Percentiles rank a stretch among this genome's conserved stretches.
Conservation (phyloP, 1,140 invertebrate genomes). For the Caenorhabditis brenneri region DNA sequence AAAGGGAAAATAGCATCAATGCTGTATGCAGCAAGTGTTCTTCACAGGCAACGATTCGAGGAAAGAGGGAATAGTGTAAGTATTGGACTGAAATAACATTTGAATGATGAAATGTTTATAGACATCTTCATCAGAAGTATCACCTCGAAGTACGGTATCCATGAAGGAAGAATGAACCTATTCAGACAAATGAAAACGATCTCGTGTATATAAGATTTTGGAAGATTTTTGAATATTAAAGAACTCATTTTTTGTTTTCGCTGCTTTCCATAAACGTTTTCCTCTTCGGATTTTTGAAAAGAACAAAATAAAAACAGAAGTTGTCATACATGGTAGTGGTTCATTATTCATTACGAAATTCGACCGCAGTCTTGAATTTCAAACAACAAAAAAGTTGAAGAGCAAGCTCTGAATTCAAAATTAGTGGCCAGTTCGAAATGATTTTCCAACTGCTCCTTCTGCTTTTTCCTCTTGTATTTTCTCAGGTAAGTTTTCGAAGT, state of each 20-base stretch:
- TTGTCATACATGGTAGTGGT: too few species aligned
- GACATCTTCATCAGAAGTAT: not conserved
- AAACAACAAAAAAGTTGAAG: not conserved
- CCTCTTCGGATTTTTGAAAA: not conserved
- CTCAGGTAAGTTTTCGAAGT: not conserved
- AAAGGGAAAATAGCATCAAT: constrained; percentile 39
- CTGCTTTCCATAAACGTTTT: not conserved
- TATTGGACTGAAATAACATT: not conserved
- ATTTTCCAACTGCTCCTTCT: not conserved
- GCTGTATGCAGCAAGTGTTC: constrained; percentile 40
- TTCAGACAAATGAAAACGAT: not conserved
- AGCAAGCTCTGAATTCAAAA: not conserved
- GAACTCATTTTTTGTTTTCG: not conserved
- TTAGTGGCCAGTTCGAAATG: not conserved
- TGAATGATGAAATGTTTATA: not conserved
- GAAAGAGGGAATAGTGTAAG: constrained; percentile 1
- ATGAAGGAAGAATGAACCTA: not conserved
- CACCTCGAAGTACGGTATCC: not conserved
- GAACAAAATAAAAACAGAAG: too few species aligned
- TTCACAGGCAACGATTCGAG: constrained; percentile 43
- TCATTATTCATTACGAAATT: not conserved
- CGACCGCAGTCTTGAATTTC: not conserved
- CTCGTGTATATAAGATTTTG: not conserved
- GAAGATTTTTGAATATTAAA: not conserved
- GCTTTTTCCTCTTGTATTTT: not conserved